These are phyloP conservation scores for Ptilodon capucinus DNA, from an alignment of 2,888 invertebrate species.

Conservation along the genomic window DNA sequence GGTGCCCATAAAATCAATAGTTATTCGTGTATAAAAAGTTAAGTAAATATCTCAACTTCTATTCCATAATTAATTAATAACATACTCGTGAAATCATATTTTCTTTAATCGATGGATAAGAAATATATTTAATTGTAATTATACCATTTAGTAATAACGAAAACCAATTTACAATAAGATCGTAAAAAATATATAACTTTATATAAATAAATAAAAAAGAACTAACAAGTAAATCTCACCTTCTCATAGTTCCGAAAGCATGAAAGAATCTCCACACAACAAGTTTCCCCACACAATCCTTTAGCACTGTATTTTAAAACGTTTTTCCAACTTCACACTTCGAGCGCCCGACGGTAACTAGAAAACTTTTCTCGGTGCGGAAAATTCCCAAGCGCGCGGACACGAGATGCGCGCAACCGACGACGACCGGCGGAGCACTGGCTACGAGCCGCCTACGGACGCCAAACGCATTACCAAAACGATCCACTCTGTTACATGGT, in stretches of 20 bases:
- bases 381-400: constrained; percentile 18
- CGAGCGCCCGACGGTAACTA: constrained; percentile 47
- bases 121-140: no score
- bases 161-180: no score
- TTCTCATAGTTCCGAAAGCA: constrained; percentile 17
- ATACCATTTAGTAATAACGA: no score
- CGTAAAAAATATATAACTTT: no score
- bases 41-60: no score
- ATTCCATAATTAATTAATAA: no score
- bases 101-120: no score
- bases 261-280: constrained; percentile 17
- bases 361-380: constrained; percentile 53
- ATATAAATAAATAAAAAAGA: neutral
- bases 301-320: constrained; percentile 28
- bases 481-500: constrained; percentile 72
- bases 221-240: constrained; percentile 3
- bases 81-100: no score
- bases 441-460: constrained; percentile 17
- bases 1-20: no score
- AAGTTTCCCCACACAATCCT: constrained; percentile 26
- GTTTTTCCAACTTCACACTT: constrained; percentile 19
- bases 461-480: constrained; percentile 55
- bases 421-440: constrained; percentile 60
- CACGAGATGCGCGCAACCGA: constrained; percentile 46
- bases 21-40: no score